Conservation (phyloP, 2,797 vertebrate species). For the Gorsachius magnificus region DNA sequence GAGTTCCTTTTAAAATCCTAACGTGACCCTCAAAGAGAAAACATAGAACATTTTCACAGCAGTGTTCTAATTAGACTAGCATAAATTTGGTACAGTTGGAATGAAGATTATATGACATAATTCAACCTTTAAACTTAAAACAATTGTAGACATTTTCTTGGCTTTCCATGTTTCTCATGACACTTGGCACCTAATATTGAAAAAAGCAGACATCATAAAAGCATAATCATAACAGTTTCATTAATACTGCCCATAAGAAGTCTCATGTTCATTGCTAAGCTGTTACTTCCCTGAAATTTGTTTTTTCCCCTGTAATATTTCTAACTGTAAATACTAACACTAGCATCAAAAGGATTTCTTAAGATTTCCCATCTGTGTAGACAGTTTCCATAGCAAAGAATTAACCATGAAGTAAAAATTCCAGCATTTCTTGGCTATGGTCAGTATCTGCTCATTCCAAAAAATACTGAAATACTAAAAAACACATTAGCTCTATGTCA, state of each 20-base stretch:
- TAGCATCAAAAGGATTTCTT: conserved; percentile 60
- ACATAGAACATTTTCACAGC: background rate
- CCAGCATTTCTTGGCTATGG: conserved; percentile 55
- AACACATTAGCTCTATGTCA: background rate
- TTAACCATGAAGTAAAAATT: conserved; percentile 74
- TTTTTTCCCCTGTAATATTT: background rate
- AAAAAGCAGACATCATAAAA: background rate
- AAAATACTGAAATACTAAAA: conserved; percentile 51
- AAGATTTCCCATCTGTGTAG: conserved; percentile 78
- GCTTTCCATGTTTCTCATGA: background rate
- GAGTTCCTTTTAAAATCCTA: background rate
- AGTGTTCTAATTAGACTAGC: background rate
- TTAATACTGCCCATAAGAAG: background rate
- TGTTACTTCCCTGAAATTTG: background rate
- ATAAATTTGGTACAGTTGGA: background rate
- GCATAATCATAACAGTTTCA: background rate
- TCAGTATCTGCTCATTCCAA: conserved; percentile 53
- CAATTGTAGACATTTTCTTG: background rate
- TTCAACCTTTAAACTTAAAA: background rate
- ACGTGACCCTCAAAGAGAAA: background rate
- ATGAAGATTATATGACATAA: background rate
- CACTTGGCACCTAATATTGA: background rate
- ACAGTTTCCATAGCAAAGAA: conserved; percentile 77
- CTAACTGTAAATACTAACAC: conserved; percentile 58
- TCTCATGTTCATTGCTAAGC: background rate